Base-by-base conservation (phyloP, 2,113 vertebrate species). In the Ovibos moschatus region DNA sequence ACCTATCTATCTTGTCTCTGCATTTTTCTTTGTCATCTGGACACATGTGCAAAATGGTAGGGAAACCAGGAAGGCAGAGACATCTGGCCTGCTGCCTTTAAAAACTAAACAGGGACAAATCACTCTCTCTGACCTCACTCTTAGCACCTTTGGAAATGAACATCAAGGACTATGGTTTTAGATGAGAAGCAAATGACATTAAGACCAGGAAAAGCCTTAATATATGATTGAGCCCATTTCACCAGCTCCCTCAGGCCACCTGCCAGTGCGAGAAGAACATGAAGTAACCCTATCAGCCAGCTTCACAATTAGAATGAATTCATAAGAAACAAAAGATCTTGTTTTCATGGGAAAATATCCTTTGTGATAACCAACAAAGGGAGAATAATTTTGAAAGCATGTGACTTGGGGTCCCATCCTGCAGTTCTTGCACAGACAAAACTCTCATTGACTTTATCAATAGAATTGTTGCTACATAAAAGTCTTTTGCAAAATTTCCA, bases 241-340 rank as follows among this genome's bases (percentile, higher is more conserved):
- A 47, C 67, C n/a, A 98, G 60, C 88, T 98, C 92, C 92, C 96
- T 62, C 96, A 88, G 94, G 97, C 97, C 98, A 98, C 98, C 97
- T 98, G 97, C 97, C 98, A 97, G 82, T 43, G 17, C 27, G 47
- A 96, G 86, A 97, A 94, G 93, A 96, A 97, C 97, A 95, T 23
- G 94, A 91, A 97, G 91, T 94, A 98, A 98, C 97, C 94, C 94
- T 96, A 97, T 97, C 95, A 98, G 94, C 76, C 57, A 1, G 96
- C 94, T 98, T 98, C 97, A 98, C 97, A 98, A 98, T 98, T 98
- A 98, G 98, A 98, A 98, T 97, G 97, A 98, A 98, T 98, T 98
- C 98, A 98, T 95, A 94, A 95, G 97, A 98, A 98, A 98, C 98
- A 98, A 98, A 94, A 96, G 97, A 33, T 97, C 92, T 98, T 98